phyloP scores from a whole-genome alignment of 2,113 vertebrate genomes.

The Actinemys pallida region DNA sequence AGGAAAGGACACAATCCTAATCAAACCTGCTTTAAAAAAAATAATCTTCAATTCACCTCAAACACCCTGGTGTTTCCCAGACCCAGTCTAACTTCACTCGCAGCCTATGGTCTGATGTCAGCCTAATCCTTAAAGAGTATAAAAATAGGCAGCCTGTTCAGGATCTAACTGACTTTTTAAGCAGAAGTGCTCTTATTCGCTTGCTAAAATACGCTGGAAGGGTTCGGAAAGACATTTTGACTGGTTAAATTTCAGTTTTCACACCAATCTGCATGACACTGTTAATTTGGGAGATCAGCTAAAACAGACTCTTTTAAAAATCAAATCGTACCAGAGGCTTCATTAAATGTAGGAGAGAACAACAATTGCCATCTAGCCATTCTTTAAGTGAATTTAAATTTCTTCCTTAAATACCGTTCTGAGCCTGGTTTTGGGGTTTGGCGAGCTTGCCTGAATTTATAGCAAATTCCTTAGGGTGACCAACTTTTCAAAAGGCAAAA shows the following conservation, averaged over 20 bases:
- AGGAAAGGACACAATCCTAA: background rate
- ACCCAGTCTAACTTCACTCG: background rate
- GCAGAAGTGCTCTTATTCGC: background rate
- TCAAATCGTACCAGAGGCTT: slow-evolving; percentile 43
- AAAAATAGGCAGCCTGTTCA: background rate
- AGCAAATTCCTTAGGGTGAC: background rate
- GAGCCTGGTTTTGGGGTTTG: slow-evolving; percentile 30
- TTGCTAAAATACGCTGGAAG: slow-evolving; percentile 23
- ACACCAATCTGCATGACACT: slow-evolving; percentile 20
- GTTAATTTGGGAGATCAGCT: slow-evolving; percentile 58
- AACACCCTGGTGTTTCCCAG: background rate
- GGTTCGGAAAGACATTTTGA: slow-evolving; percentile 41
- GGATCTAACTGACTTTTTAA: background rate
- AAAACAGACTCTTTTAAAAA: slow-evolving; percentile 57
- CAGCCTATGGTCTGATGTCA: background rate
- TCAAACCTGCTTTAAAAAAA: background rate
- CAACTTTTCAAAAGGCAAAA: too few species aligned
- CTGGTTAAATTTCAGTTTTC: background rate
- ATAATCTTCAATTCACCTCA: background rate
- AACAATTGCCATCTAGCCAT: slow-evolving; percentile 54
- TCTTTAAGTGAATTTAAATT: slow-evolving; percentile 36
- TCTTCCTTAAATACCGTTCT: slow-evolving; percentile 39
- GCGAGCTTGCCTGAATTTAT: slow-evolving; percentile 32
- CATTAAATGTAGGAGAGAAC: slow-evolving; percentile 13
- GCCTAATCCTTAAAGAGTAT: background rate